Evolutionary conservation across 2,888 invertebrate genomes (phyloP), one percentile per base, ranked within the genome.

Genomic region (Kuschelorhynchus macadamiae): DNA sequence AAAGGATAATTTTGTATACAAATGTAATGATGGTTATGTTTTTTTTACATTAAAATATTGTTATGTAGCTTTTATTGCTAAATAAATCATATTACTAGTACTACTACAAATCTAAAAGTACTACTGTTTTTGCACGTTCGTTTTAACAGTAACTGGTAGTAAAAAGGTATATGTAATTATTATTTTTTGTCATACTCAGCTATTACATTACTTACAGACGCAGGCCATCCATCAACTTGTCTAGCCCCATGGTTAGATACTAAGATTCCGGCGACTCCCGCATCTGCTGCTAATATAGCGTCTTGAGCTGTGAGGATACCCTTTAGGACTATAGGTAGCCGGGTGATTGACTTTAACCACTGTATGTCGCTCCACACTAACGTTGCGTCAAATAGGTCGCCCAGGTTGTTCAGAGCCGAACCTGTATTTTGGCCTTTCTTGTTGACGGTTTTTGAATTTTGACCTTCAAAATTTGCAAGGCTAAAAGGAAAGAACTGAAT

Each of bases 171-270:
- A n/a, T n/a, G n/a, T n/a, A n/a, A n/a, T n/a, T n/a, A n/a, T n/a
- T n/a, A n/a, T n/a, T n/a, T n/a, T n/a, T n/a, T n/a, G n/a, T n/a
- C n/a, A n/a, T n/a, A n/a, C 7, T 25, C 25, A 25, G 25, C 7
- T 25, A 25, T 25, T 25, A n/a, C 36, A 36, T 14, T 46, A 44
- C 80, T 81, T 85, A 94, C 94, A 61, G 95, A 88, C 9, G 96
- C 90, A 11, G 94, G 92, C 8, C 92, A 91, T n/a, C 90, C 88
- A 80, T 96, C 96, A 32, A 96, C 84, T 84, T 97, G 97, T 67
- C 97, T 87, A 0, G 92, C 97, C 1, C 97, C 97, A 81, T 97
- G 97, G 83, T 97, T 97, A 0, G 97, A 97, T 2, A 98, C 97
- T 67, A 95, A 86, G 60, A 97, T 89, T 0, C 89, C 97, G 1